A percentile compares a stretch with the other conserved stretches of the same genome.
These are phyloP conservation scores for Megalonaias nervosa DNA, from an alignment of 1,140 invertebrate species.

Conservation along the genomic window DNA sequence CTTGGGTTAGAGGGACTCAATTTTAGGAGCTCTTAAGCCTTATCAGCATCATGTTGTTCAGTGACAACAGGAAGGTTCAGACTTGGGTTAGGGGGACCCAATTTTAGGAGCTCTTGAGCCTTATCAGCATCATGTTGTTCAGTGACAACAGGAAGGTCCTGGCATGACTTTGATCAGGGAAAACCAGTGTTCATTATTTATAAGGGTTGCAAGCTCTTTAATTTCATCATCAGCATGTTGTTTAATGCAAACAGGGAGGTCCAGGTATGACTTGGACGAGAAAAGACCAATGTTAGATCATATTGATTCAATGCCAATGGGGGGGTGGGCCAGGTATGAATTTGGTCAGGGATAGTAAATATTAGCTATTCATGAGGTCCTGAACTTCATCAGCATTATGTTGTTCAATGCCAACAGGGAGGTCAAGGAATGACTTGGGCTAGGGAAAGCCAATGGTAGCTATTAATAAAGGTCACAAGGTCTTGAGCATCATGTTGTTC, in stretches of 20 bases:
- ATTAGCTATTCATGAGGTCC: not conserved
- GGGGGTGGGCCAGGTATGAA: too few relatives aligned
- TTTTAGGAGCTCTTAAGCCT: too few relatives aligned
- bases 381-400: not conserved
- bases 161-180: not conserved
- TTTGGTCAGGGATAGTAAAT: too few relatives aligned
- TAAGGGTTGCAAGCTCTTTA: too few relatives aligned
- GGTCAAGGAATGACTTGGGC: too few relatives aligned
- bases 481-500: constrained; percentile 65
- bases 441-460: not conserved
- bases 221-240: constrained; percentile 67
- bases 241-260: constrained; percentile 70
- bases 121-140: not conserved
- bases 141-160: not conserved
- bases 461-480: too few relatives aligned
- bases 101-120: not conserved
- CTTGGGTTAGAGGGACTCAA: not conserved
- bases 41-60: not conserved
- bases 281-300: too few relatives aligned
- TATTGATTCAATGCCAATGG: too few relatives aligned
- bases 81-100: not conserved
- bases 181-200: not conserved
- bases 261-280: constrained; percentile 52
- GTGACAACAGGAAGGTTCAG: not conserved
- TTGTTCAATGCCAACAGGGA: too few relatives aligned